Base-by-base conservation (phyloP, 1,140 invertebrate genomes). In the Catajapyx aquilonaris region DNA sequence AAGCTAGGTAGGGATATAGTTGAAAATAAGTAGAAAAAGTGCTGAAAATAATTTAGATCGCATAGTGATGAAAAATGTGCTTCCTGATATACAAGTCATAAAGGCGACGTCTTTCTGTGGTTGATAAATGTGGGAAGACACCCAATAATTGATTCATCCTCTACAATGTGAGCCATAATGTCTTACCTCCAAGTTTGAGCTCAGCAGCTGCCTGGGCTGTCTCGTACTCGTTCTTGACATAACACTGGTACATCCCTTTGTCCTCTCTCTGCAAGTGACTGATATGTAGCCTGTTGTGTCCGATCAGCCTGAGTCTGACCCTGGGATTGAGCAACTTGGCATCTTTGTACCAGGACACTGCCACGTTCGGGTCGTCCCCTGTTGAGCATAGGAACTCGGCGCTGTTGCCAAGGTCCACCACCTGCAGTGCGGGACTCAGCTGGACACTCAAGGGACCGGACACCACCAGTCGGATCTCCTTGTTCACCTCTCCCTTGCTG, bases 221-320 rank as follows among this genome's bases (percentile, higher is more conserved):
- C 45, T 83, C 77, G 5, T 73, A 68, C 44, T 80, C 75, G 16
- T 73, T 66, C 37, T 69, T 63, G 1, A 80, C 78, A 42, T 86
- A 66, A 51, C 80, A 84, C 49, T 83, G 78, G 55, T 85, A 86
- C 76, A 86, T 85, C 40, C 81, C 81, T 43, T 76, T 61, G 54
- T 80, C 76, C 46, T 79, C 73, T 44, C 76, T 57, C 46, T 71
- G 68, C 38, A 81, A 77, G 40, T 73, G 63, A 39, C 68, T 66
- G 31, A 76, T 60, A 22, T 68, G 59, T 18, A 83, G 48, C 23
- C 68, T 64, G 46, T 77, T 73, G 20, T 63, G 64, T 42, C 28
- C 5, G 7, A 13, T 9, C 23, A 28, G 23, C 23, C 23, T 7
- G 7, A 28, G 13, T 13, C 23, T 7, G 7, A 28, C 7, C 13